A percentile compares a stretch with the other conserved stretches of the same genome.
phyloP scores from a whole-genome alignment of 1,140 invertebrate species.

The Drosophila melanogaster region DNA sequence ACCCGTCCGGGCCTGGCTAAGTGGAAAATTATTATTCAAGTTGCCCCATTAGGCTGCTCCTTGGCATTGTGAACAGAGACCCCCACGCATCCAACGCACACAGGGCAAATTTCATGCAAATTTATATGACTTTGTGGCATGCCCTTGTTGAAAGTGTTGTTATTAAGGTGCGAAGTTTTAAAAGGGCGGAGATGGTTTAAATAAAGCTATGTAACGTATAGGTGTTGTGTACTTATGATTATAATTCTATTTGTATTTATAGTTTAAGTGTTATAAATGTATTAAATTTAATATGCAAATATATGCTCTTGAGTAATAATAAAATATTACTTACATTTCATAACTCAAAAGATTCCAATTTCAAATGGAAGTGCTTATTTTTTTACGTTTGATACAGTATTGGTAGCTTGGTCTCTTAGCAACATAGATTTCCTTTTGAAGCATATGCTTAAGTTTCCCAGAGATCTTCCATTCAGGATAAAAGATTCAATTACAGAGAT shows the following conservation, averaged over 20 bases:
- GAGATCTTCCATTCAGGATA: constrained; percentile 62
- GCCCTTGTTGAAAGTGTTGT: constrained; percentile 10
- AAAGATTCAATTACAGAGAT: constrained; percentile 78
- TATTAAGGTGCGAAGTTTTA: not conserved
- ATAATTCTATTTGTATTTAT: not conserved
- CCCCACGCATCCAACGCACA: constrained; percentile 51
- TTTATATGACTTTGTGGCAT: constrained; percentile 31
- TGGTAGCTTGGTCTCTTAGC: not conserved
- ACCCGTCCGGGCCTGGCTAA: constrained; percentile 50
- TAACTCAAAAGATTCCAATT: too few species aligned
- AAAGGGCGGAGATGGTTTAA: not conserved
- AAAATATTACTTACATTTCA: not conserved
- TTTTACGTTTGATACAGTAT: not conserved
- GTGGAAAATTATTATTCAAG: constrained; percentile 76
- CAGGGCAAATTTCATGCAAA: constrained; percentile 53
- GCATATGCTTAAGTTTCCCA: constrained; percentile 48
- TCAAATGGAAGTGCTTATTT: too few species aligned
- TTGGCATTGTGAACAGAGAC: constrained; percentile 51
- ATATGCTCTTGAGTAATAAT: too few species aligned
- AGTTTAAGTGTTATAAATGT: not conserved
- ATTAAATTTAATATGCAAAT: not conserved
- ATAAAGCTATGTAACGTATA: not conserved
- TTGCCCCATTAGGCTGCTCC: constrained; percentile 70
- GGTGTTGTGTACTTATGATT: too few species aligned
- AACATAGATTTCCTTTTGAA: not conserved